phyloP scores from a whole-genome alignment of 1,140 invertebrate genomes.

The Pseudobourletiella spinata region DNA sequence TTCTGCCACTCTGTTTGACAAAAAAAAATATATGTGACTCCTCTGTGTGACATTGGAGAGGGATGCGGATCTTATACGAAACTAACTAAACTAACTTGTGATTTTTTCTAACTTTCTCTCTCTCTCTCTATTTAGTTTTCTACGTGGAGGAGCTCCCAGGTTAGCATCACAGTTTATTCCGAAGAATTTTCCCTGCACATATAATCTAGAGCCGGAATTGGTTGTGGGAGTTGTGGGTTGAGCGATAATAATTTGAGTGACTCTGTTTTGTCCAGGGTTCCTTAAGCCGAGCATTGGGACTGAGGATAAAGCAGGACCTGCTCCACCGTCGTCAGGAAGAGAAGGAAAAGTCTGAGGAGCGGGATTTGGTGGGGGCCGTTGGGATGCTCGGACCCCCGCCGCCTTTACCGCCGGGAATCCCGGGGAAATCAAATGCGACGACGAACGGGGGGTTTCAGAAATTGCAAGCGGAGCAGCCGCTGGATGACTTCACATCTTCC shows the following conservation, averaged over 20 bases:
- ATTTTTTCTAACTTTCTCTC: constrained; percentile 14
- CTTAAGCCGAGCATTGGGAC: constrained; percentile 60
- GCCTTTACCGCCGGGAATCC: constrained; percentile 48
- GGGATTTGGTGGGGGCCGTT: background rate
- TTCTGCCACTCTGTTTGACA: too few relatives aligned
- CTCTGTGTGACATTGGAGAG: too few relatives aligned
- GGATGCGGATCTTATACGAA: too few relatives aligned
- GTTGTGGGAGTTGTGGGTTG: too few relatives aligned
- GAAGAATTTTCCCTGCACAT: background rate
- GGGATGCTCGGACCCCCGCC: constrained; percentile 45
- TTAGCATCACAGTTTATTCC: constrained; percentile 36
- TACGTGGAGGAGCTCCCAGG: constrained; percentile 51
- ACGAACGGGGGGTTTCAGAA: background rate
- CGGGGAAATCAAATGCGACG: constrained; percentile 43
- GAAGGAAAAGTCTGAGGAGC: constrained; percentile 22
- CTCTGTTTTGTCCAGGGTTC: constrained; percentile 57
- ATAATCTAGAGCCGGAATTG: too few relatives aligned
- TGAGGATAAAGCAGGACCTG: constrained; percentile 51
- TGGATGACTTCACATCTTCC: constrained; percentile 6
- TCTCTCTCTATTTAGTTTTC: constrained; percentile 42
- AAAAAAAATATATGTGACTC: too few relatives aligned
- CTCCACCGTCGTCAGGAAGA: constrained; percentile 29
- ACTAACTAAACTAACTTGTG: constrained; percentile 12
- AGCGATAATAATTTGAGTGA: too few relatives aligned
- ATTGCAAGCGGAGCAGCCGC: constrained; percentile 7